Conservation (phyloP, 2,888 invertebrate species). For the Criorhina ranunculi region DNA sequence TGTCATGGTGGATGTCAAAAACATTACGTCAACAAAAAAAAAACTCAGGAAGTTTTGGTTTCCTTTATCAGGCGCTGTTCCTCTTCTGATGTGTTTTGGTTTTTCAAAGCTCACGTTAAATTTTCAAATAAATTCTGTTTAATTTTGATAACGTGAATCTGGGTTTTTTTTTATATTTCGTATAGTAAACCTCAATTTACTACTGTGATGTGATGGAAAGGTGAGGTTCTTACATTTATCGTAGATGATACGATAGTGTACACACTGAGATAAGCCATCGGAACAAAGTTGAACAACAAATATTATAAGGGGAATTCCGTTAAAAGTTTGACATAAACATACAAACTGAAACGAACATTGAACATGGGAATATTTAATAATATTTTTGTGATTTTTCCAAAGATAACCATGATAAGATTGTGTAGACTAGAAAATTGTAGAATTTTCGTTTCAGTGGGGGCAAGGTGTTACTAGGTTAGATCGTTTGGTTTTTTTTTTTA, state of each 20-base stretch:
- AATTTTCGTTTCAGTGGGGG: conserved; percentile 12
- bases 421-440: neutral
- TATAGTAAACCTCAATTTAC: conserved; percentile 1
- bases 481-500: neutral
- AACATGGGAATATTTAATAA: conserved; percentile 52
- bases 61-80: conserved; percentile 3
- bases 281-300: conserved; percentile 45
- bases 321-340: conserved; percentile 30
- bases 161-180: conserved; percentile 7
- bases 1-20: neutral
- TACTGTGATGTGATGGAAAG: neutral
- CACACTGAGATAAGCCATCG: conserved; percentile 29
- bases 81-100: neutral
- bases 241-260: conserved; percentile 27
- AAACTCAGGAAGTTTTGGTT: neutral
- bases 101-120: neutral
- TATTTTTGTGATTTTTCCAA: conserved; percentile 61
- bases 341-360: conserved; percentile 43
- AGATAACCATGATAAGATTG: conserved; percentile 48
- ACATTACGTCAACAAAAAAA: conserved; percentile 2
- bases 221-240: conserved; percentile 28
- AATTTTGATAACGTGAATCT: neutral
- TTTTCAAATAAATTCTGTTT: neutral
- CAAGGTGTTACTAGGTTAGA: conserved; percentile 26
- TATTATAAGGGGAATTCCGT: conserved; percentile 55